These are phyloP conservation scores for Styela plicata DNA, from an alignment of 23 tunicate genomes.

Conservation along the genomic window DNA sequence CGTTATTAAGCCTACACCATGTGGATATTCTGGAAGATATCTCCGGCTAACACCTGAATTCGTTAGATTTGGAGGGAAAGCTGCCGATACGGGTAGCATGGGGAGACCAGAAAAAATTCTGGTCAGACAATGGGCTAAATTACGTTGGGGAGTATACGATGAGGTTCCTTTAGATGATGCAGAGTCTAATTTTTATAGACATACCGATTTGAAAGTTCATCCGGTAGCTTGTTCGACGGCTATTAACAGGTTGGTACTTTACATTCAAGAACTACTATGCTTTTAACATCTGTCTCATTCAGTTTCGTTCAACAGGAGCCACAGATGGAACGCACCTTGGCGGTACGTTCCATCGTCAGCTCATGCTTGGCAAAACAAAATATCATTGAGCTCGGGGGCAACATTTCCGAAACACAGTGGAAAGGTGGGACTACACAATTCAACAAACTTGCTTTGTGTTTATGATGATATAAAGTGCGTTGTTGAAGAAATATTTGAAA, in stretches of 20 bases:
- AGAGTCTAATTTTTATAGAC: slow-evolving; percentile 45
- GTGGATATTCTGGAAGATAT: slow-evolving; percentile 82
- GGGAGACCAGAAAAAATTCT: slow-evolving; percentile 61
- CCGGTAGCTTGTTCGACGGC: slow-evolving; percentile 68
- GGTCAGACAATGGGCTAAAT: slow-evolving; percentile 82
- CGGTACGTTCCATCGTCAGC: too few relatives aligned
- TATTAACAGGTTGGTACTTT: slow-evolving; percentile 52
- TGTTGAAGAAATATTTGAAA: too few relatives aligned
- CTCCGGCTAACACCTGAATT: slow-evolving; percentile 81
- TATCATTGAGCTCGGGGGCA: neutral
- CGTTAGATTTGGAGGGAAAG: slow-evolving; percentile 48
- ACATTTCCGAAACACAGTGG: neutral
- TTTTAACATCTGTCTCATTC: neutral
- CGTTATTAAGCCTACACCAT: slow-evolving; percentile 85
- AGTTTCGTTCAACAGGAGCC: neutral
- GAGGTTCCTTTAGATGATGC: slow-evolving; percentile 46
- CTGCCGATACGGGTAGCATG: slow-evolving; percentile 3
- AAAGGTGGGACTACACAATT: too few relatives aligned
- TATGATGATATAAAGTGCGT: too few relatives aligned
- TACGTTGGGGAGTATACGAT: slow-evolving; percentile 95
- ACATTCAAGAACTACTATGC: neutral
- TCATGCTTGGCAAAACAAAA: neutral
- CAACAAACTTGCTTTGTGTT: too few relatives aligned
- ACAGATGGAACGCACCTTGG: too few relatives aligned
- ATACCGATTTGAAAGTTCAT: slow-evolving; percentile 34